phyloP scores from a whole-genome alignment of 2,113 vertebrate genomes.

The Cottus gobio region DNA sequence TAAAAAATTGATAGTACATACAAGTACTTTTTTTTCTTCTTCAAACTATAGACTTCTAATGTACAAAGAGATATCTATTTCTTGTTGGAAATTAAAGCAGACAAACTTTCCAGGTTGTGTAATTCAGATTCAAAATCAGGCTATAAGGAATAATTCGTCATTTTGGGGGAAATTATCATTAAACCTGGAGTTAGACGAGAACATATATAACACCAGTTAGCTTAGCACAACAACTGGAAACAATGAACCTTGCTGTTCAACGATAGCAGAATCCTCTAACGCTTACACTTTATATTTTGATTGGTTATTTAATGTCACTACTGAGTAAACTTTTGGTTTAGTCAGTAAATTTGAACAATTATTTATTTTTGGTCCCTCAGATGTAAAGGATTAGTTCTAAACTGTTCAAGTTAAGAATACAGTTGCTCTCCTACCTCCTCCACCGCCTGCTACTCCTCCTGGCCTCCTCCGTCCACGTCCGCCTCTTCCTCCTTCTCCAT shows the following conservation, averaged over 20 bases:
- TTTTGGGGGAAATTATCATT: background rate
- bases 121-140: background rate
- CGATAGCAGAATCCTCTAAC: background rate
- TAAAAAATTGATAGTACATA: no score
- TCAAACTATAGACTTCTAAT: background rate
- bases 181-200: background rate
- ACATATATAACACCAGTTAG: background rate
- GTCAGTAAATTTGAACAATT: no score
- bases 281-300: background rate
- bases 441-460: constrained; percentile 19
- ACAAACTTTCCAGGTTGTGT: background rate
- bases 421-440: constrained; percentile 47
- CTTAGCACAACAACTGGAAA: background rate
- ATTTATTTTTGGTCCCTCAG: background rate
- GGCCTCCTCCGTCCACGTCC: constrained; percentile 62
- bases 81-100: background rate
- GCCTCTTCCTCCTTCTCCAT: constrained; percentile 75
- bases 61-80: background rate
- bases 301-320: background rate
- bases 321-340: background rate
- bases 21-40: no score
- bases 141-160: background rate
- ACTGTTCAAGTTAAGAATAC: background rate
- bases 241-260: background rate
- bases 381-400: background rate